Evolutionary conservation across 2,113 vertebrate species (phyloP).

Genomic region (Cyprinodon variegatus): DNA sequence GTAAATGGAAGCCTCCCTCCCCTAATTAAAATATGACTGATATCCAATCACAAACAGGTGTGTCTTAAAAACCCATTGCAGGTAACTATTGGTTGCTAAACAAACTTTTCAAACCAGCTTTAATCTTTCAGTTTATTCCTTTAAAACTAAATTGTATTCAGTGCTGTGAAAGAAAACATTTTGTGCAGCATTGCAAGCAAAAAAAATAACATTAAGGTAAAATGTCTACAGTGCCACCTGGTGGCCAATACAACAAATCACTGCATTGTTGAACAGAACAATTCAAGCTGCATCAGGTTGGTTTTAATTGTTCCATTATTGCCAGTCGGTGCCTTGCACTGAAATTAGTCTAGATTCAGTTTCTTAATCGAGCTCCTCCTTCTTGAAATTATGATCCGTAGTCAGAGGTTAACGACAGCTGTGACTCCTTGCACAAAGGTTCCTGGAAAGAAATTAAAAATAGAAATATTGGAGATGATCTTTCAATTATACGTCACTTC

Average conservation of each 20-base stretch:
- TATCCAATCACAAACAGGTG: conserved; percentile 61
- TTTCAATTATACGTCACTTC: background rate
- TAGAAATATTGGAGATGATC: background rate
- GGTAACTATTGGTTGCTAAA: background rate
- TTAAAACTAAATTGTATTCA: background rate
- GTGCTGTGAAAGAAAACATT: background rate
- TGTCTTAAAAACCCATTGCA: background rate
- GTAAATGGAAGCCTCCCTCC: background rate
- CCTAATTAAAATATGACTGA: conserved; percentile 11
- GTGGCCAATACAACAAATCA: conserved; percentile 11
- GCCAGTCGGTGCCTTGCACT: background rate
- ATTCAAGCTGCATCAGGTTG: background rate
- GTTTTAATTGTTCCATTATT: background rate
- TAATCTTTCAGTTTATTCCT: conserved; percentile 11
- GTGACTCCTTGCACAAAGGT: conserved; percentile 51
- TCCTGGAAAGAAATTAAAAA: conserved; percentile 41
- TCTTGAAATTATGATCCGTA: conserved; percentile 19
- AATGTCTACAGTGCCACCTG: conserved; percentile 35
- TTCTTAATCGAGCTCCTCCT: accelerated
- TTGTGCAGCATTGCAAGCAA: background rate
- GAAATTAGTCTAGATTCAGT: background rate
- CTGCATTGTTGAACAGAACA: background rate
- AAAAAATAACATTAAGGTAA: background rate
- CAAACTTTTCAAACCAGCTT: background rate
- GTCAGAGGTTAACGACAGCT: conserved; percentile 19